Base-by-base conservation (phyloP, 35 echinoderm and acorn worm genomes). In the Chiridota heheva region DNA sequence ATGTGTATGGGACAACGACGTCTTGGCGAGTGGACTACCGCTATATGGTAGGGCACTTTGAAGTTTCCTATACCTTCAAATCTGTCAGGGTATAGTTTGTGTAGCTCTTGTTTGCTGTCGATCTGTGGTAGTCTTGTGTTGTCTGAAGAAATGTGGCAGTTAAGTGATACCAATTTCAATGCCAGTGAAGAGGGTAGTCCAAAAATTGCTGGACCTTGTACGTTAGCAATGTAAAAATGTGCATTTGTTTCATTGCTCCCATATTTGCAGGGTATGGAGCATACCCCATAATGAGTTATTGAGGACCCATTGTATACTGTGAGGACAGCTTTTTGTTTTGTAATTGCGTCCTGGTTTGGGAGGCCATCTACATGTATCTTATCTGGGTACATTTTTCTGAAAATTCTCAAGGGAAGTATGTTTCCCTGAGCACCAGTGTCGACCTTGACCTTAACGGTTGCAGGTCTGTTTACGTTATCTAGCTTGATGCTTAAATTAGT, bases 51-150 rank as follows among this genome's bases (percentile, higher is more conserved):
- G 42, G 65, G 1, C 7, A 66, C 78, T 62, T 71, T 61, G 26
- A 89, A 82, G 2, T 71, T 69, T 7, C 80, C 78, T 29, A 76
- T 90, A 12, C 58, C 87, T 26, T 72, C 66, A 62, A 89, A 89
- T 51, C 87, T 45, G 44, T 83, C 87, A 15, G 87, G 80, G 40
- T 83, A 90, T 57, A 40, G 43, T 24, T 40, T 37, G 8, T 32
- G 5, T 25, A 82, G 51, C 40, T 89, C 66, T 2, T 77, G 33
- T 30, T 47, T 66, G 44, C 63, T 67, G 40, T 60, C 15, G 20
- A 70, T 65, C 13, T 37, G 39, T 70, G 63, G 1, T 27, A 13
- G 47, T 18, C 69, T 42, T 43, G 5, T 67, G 0, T 44, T 17
- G 17, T 48, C n/a, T n/a, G n/a, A n/a, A n/a, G n/a, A n/a, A n/a